Percentiles rank a stretch among this genome's conserved stretches.
phyloP scores from a whole-genome alignment of 1,140 invertebrate species.

The Zaprionus ghesquierei region DNA sequence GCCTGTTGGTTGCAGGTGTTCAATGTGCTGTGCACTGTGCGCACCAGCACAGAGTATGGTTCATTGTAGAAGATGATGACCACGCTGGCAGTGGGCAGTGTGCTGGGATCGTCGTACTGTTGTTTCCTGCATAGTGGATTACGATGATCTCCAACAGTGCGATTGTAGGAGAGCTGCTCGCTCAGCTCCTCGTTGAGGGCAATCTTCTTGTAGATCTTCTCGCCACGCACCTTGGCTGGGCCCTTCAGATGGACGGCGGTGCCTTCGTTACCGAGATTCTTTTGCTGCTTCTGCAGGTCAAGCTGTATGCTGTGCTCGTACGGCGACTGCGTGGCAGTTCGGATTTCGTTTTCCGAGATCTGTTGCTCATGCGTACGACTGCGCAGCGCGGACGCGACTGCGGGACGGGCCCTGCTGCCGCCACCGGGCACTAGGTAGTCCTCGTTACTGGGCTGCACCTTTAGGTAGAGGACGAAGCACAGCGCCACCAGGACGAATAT shows the following conservation, averaged over 20 bases:
- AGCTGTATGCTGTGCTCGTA: constrained; percentile 80
- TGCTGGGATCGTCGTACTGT: constrained; percentile 79
- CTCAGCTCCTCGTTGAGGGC: constrained; percentile 92
- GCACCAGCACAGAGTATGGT: constrained; percentile 91
- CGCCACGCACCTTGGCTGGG: constrained; percentile 84
- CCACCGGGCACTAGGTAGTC: constrained; percentile 4
- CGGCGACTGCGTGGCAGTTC: constrained; percentile 52
- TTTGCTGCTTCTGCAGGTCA: constrained; percentile 80
- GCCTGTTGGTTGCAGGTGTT: constrained; percentile 88
- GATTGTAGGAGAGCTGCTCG: constrained; percentile 90
- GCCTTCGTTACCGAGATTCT: constrained; percentile 86
- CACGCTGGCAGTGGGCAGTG: constrained; percentile 85
- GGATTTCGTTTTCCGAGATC: constrained; percentile 55
- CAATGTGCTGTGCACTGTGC: constrained; percentile 94
- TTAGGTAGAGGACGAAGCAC: constrained; percentile 76
- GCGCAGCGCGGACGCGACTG: constrained; percentile 2
- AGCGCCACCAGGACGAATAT: constrained; percentile 73
- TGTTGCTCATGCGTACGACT: constrained; percentile 26
- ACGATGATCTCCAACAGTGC: constrained; percentile 86
- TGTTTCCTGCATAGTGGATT: constrained; percentile 84
- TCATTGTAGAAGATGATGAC: constrained; percentile 96
- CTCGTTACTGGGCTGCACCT: constrained; percentile 59
- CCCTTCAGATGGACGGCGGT: constrained; percentile 85
- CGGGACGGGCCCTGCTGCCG: background rate
- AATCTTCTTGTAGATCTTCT: constrained; percentile 88